A percentile compares a stretch with the other conserved stretches of the same genome.
phyloP scores from a whole-genome alignment of 35 echinoderm and acorn worm genomes.

The Apostichopus parvimensis region DNA sequence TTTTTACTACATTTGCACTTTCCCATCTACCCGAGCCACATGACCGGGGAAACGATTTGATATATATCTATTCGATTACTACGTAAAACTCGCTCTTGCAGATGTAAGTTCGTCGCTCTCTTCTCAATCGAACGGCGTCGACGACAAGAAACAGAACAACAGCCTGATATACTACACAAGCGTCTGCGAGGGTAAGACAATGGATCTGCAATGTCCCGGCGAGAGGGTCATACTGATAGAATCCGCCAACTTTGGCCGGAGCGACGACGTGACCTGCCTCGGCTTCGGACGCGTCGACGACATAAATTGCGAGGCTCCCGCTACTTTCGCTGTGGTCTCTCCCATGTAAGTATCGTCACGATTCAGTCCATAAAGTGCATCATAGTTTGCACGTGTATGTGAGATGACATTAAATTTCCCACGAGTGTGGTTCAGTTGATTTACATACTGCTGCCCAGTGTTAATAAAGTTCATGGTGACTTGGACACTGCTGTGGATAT shows the following conservation, averaged over 20 bases:
- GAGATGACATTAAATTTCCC: too few species aligned
- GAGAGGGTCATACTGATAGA: slow-evolving; percentile 50
- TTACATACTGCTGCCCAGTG: too few species aligned
- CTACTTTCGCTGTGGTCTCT: slow-evolving; percentile 66
- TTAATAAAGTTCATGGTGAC: too few species aligned
- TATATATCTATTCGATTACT: too few species aligned
- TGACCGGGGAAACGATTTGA: too few species aligned
- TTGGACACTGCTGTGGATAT: too few species aligned
- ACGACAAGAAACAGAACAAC: background rate
- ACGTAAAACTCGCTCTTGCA: background rate
- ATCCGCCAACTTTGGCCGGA: slow-evolving; percentile 78
- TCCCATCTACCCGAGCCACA: too few species aligned
- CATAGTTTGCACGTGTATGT: too few species aligned
- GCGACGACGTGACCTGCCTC: slow-evolving; percentile 67
- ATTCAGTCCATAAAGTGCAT: too few species aligned
- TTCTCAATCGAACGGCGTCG: background rate
- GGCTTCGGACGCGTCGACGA: slow-evolving; percentile 22
- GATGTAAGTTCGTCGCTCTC: background rate
- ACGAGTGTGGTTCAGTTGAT: too few species aligned
- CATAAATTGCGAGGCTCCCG: slow-evolving; percentile 32
- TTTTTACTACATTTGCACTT: too few species aligned
- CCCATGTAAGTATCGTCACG: slow-evolving; percentile 60
- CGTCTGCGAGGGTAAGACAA: slow-evolving; percentile 74
- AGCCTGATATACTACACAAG: slow-evolving; percentile 65
- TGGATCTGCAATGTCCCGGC: slow-evolving; percentile 72